Evolutionary conservation across 2,797 vertebrate genomes (phyloP).

Genomic region (Scarus forsteni): DNA sequence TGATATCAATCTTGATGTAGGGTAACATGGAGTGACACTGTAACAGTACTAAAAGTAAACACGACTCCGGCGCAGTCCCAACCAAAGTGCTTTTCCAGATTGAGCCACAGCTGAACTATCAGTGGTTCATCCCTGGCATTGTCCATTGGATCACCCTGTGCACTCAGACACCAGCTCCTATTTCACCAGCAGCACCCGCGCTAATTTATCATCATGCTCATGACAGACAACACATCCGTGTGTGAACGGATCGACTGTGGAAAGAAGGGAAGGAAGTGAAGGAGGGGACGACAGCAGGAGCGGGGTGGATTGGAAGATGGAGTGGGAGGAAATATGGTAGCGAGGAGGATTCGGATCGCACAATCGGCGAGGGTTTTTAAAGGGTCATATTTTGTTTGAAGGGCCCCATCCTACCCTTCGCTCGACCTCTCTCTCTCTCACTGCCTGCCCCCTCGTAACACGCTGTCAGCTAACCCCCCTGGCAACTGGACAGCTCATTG

Average conservation of each 20-base stretch:
- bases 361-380: constrained; percentile 62
- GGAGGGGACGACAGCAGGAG: constrained; percentile 58
- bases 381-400: constrained; percentile 78
- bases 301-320: constrained; percentile 21
- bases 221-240: constrained; percentile 84
- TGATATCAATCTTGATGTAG: not conserved
- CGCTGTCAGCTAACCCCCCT: constrained; percentile 60
- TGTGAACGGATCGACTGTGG: constrained; percentile 82
- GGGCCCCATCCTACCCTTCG: constrained; percentile 72
- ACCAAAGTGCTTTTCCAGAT: constrained; percentile 66
- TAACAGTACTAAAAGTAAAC: constrained; percentile 41
- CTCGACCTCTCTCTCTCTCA: constrained; percentile 65
- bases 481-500: constrained; percentile 78
- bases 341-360: constrained; percentile 63
- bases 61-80: constrained; percentile 41
- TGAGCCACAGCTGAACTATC: constrained; percentile 77
- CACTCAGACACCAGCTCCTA: constrained; percentile 79
- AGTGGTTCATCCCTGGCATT: constrained; percentile 78
- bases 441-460: constrained; percentile 63
- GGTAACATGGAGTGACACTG: constrained; percentile 14
- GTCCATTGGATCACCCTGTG: constrained; percentile 73
- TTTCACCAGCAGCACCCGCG: constrained; percentile 83
- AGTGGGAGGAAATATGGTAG: constrained; percentile 67
- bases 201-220: constrained; percentile 84
- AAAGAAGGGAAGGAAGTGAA: constrained; percentile 58